phyloP scores from a whole-genome alignment of 37 sponge, comb jelly and placozoan species.

The Oopsacas minuta region DNA sequence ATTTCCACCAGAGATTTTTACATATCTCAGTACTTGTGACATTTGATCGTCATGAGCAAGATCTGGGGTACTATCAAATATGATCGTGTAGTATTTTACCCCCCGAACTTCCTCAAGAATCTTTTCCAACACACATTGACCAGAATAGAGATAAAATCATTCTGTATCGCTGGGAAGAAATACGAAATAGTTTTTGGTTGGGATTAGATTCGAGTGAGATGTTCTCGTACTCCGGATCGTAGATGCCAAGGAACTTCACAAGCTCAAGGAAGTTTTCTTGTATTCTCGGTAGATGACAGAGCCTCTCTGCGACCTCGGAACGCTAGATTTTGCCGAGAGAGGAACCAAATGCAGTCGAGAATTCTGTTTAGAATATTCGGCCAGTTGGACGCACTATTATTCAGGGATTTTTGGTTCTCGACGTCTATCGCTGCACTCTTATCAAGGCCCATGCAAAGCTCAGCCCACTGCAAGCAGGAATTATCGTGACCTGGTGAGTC shows the following conservation, averaged over 20 bases:
- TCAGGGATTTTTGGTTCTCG: not conserved
- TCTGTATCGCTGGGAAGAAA: not conserved
- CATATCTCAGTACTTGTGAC: not conserved
- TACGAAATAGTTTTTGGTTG: not conserved
- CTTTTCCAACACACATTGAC: not conserved
- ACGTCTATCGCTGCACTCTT: not conserved
- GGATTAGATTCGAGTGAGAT: not conserved
- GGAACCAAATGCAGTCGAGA: not conserved
- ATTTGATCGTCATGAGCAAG: not conserved
- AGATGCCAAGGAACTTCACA: not conserved
- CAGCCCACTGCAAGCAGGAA: not conserved
- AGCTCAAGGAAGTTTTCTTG: slow-evolving; percentile 3
- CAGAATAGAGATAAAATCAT: not conserved
- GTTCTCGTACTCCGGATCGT: not conserved
- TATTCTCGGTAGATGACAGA: not conserved
- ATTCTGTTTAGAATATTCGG: not conserved
- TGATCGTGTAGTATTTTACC: not conserved
- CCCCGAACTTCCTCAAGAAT: not conserved
- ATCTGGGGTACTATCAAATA: slow-evolving; percentile 14
- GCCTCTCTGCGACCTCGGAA: not conserved
- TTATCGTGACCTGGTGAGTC: not conserved
- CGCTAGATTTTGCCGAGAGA: not conserved
- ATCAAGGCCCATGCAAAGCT: not conserved
- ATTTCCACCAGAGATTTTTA: not conserved
- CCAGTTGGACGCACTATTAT: not conserved